phyloP scores from a whole-genome alignment of 2,113 vertebrate genomes.

The Trogon melanurus region DNA sequence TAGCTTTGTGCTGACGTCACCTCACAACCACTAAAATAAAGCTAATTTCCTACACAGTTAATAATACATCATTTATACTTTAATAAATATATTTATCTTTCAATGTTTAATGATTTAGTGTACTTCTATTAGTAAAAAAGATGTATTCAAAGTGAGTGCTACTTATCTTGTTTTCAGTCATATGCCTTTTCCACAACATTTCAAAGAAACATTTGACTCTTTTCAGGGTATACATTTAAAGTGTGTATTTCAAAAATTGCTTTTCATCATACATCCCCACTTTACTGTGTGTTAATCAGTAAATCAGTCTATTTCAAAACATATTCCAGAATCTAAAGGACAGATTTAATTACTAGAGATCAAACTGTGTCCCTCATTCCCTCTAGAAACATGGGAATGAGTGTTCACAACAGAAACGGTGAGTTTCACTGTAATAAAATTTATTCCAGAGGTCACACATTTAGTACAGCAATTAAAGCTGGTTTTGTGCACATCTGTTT shows the following conservation, averaged over 20 bases:
- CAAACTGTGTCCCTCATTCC: neutral
- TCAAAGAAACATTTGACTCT: neutral
- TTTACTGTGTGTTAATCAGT: neutral
- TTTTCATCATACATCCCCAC: neutral
- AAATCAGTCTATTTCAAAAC: neutral
- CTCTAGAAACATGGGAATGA: neutral
- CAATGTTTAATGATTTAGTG: neutral
- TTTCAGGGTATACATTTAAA: neutral
- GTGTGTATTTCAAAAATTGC: fast-evolving
- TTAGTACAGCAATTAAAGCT: neutral
- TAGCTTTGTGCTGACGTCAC: neutral
- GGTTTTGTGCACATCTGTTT: neutral
- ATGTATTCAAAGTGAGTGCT: neutral
- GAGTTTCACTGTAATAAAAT: neutral
- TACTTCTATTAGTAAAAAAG: neutral
- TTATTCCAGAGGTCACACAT: neutral
- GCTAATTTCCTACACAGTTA: neutral
- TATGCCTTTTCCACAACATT: neutral
- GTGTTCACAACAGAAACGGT: neutral
- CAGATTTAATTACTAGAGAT: neutral
- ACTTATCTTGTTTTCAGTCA: neutral
- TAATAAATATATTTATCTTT: neutral
- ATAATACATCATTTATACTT: neutral
- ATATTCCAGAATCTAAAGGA: neutral
- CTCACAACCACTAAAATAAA: neutral